Percentiles rank a stretch among this genome's conserved stretches.
Evolutionary conservation across 30 jellyfish, hydroid and myxozoan genomes (phyloP).

Genomic region (Turritopsis rubra): DNA sequence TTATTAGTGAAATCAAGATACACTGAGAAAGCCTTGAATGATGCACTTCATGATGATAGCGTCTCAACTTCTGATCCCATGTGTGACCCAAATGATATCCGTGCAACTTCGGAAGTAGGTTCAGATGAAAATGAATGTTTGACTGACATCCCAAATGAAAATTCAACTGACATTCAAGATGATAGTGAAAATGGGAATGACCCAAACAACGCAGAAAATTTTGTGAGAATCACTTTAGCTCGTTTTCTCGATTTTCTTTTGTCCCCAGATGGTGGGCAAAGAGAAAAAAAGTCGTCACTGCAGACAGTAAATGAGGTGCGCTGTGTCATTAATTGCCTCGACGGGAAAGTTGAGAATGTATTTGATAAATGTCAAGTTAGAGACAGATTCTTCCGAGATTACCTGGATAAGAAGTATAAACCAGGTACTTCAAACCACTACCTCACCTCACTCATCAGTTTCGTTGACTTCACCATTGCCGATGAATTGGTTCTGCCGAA

Average conservation of each 20-base stretch:
- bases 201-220: neutral
- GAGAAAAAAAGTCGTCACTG: conserved; percentile 4
- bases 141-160: neutral
- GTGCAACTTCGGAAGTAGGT: neutral
- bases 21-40: neutral
- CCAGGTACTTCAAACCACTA: neutral
- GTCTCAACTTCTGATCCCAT: neutral
- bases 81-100: neutral
- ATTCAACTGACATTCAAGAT: neutral
- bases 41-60: neutral
- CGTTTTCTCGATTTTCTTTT: conserved; percentile 5
- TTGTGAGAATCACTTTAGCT: neutral
- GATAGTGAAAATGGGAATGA: neutral
- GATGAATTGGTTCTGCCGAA: neutral
- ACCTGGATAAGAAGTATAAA: neutral
- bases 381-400: neutral
- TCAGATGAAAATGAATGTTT: neutral
- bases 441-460: neutral
- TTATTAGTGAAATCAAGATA: neutral
- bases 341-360: neutral
- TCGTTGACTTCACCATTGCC: neutral
- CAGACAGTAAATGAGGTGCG: conserved; percentile 5
- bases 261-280: conserved; percentile 23
- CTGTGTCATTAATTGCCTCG: neutral
- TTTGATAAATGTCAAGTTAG: neutral